A percentile compares a stretch with the other conserved stretches of the same genome.
Evolutionary conservation across 1,140 invertebrate genomes (phyloP).

Genomic region (Plutomurus gul): DNA sequence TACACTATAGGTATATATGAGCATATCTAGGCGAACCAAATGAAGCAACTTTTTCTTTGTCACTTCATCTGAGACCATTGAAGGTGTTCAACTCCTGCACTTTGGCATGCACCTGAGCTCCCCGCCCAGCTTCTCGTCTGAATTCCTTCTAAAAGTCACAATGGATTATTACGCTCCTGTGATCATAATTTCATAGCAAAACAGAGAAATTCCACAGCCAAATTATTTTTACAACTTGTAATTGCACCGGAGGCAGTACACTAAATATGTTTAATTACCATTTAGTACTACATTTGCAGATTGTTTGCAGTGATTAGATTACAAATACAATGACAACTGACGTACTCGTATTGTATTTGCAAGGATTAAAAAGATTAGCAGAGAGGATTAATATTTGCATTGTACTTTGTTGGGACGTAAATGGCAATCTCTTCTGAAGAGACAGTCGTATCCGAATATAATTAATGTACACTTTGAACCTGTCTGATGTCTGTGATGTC

Average conservation of each 20-base stretch:
- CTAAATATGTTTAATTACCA: not conserved
- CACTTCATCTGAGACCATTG: no score
- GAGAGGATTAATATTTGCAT: no score
- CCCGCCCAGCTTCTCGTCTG: not conserved
- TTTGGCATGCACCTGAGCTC: not conserved
- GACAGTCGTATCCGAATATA: not conserved
- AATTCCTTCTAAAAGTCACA: constrained; percentile 13
- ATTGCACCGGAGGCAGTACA: not conserved
- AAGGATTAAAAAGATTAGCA: not conserved
- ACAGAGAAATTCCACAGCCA: no score
- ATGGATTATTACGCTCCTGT: not conserved
- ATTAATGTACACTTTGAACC: not conserved
- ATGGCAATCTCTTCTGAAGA: not conserved
- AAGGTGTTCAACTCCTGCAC: constrained; percentile 8
- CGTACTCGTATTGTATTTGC: not conserved
- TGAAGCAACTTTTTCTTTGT: constrained; percentile 12
- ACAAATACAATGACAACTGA: not conserved
- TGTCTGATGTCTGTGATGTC: no score
- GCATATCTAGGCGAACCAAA: not conserved
- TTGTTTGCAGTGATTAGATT: not conserved
- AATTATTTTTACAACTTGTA: not conserved
- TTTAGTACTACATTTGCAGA: not conserved
- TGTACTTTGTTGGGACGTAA: not conserved
- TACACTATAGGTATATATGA: not conserved
- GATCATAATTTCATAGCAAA: not conserved